These are phyloP conservation scores for Rotaria socialis DNA, from an alignment of 2,888 invertebrate species.

Conservation along the genomic window DNA sequence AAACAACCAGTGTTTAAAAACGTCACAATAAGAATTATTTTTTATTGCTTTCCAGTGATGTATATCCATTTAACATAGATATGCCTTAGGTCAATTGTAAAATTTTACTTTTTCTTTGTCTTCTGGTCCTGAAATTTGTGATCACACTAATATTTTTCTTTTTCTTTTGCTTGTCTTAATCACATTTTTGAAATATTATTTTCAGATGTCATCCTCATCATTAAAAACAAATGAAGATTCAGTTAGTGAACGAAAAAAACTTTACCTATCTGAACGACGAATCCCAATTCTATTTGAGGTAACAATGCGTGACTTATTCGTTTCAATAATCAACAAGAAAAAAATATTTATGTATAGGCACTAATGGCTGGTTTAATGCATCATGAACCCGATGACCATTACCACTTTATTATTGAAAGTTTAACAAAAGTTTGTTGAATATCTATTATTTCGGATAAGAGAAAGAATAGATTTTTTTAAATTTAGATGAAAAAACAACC, in stretches of 20 bases:
- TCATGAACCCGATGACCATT: slow-evolving; percentile 44
- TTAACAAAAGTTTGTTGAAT: slow-evolving; percentile 21
- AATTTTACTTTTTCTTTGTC: not conserved
- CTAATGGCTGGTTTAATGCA: slow-evolving; percentile 46
- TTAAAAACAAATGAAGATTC: not conserved
- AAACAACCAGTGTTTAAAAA: slow-evolving; percentile 2
- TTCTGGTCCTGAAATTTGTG: not conserved
- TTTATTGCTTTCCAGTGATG: not conserved
- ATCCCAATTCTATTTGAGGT: slow-evolving; percentile 16
- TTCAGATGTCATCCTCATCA: not conserved
- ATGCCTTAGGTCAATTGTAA: not conserved
- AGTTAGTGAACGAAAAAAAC: slow-evolving; percentile 22
- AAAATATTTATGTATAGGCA: slow-evolving; percentile 28
- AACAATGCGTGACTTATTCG: not conserved
- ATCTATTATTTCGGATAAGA: not conserved
- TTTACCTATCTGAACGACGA: not conserved
- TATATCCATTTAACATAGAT: not conserved
- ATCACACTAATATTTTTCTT: not conserved
- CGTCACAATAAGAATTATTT: not conserved
- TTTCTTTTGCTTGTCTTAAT: not conserved
- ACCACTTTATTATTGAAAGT: slow-evolving; percentile 42
- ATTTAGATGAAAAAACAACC: not conserved
- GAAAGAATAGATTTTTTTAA: not conserved
- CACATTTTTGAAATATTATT: not conserved
- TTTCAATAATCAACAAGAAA: not conserved